Evolutionary conservation across 2,888 invertebrate species (phyloP), one percentile per base, ranked within the genome.

Genomic region (Drosophila borealis): DNA sequence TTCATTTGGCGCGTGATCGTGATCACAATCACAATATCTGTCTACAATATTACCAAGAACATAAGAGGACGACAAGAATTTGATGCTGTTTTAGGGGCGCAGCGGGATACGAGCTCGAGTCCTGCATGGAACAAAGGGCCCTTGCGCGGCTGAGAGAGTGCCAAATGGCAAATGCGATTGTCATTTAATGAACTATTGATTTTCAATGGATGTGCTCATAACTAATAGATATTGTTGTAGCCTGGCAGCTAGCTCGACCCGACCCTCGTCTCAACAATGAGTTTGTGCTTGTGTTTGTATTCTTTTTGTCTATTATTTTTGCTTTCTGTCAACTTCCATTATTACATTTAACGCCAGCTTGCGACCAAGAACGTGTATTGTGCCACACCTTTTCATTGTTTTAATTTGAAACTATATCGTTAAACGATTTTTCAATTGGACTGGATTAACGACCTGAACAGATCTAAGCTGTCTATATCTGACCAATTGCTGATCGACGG

Each of bases 151-250:
- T 61, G 53, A 21, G 53, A 67, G 46, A 65, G 63, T 53, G 64
- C 41, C 56, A 71, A 72, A 68, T 55, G 72, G 54, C 66, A 59
- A 75, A 72, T 62, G 54, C 63, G 56, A 72, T 74, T 83, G 78
- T 80, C 59, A 72, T 81, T 77, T 81, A 74, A 78, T 80, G 66
- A 75, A 78, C 71, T 76, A 78, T 80, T 71, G 78, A 74, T 51
- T 70, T 51, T 61, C 63, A 65, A 71, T 67, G 59, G 41, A 51
- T 51, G 33, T 50, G 36, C 34, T 29, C 17, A 19, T 42, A 49
- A 19, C 46, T 54, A 46, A 19, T 25, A 46, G 17, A 60, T 36
- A 56, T 67, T 60, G 63, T 51, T 62, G n/a, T n/a, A n/a, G n/a
- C n/a, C 9, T 17, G 19, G 3, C 17, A 36, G 14, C 14, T 19